Base-by-base conservation (phyloP, 2,888 invertebrate species). In the Drosophila multiciliata region DNA sequence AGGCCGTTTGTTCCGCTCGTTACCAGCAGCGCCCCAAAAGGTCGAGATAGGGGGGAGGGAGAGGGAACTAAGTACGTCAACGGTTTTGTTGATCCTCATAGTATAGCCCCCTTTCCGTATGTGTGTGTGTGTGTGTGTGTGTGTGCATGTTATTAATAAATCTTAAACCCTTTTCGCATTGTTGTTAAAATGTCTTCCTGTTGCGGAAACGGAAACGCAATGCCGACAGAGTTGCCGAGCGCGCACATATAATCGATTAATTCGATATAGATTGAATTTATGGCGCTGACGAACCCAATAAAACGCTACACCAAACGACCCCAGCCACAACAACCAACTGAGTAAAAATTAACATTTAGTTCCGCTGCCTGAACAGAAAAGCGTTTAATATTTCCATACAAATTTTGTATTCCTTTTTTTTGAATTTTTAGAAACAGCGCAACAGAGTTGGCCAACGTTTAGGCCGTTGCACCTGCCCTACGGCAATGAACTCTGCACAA, bases 231-330 rank as follows among this genome's bases (percentile, higher is more conserved):
- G 83, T 89, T 88, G 83, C 89, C 76, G 70, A 72, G 71, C 87
- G 83, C 68, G 82, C 63, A 64, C 57, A 61, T 72, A 89, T 92
- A 92, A 92, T 92, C 92, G 92, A 92, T 92, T 92, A 92, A 92
- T 92, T 93, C 91, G 91, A 92, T 92, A 92, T 93, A 92, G 92
- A 93, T 93, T 93, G 92, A 90, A 93, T 91, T 92, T 90, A 92
- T 92, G 87, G 90, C 83, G 84, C 80, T 87, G 76, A 76, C 85
- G 62, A 62, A 61, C 38, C 53, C 40, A 53, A 40, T 62, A 60
- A 62, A 57, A 70, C n/a, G 40, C 29, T 57, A 57, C 42, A 57
- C 57, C 42, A 40, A 17, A 9, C 26, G 17, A 17, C 6, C 20
- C 6, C 12, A 17, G 9, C 29, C 12, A 45, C 12, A 20, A 17